Percentiles rank a stretch among this genome's conserved stretches.
These are phyloP conservation scores for Chalcis sispes DNA, from an alignment of 2,888 invertebrate species.

Conservation along the genomic window DNA sequence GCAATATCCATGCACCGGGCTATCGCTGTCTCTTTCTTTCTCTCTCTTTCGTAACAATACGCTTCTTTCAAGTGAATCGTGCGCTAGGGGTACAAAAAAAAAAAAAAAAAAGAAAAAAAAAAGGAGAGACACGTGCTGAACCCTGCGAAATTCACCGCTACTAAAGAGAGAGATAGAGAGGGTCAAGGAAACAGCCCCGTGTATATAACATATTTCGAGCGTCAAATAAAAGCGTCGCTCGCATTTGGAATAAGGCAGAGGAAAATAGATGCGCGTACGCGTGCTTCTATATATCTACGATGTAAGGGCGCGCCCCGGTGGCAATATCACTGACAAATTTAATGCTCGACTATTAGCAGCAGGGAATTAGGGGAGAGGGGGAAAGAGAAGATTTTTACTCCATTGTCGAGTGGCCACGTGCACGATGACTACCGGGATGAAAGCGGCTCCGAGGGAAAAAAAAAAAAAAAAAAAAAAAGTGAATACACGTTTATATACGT, in stretches of 20 bases:
- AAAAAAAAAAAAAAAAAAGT: too few relatives aligned
- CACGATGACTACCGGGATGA: constrained; percentile 62
- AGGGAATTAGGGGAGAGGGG: too few relatives aligned
- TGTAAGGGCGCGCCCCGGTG: constrained; percentile 60
- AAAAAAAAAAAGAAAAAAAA: too few relatives aligned
- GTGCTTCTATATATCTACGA: too few relatives aligned
- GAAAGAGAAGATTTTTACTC: constrained; percentile 60
- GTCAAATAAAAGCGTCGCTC: too few relatives aligned
- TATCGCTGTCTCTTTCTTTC: too few relatives aligned
- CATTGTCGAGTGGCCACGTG: constrained; percentile 73
- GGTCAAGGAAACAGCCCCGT: constrained; percentile 42
- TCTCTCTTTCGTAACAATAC: too few relatives aligned
- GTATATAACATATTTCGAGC: constrained; percentile 65
- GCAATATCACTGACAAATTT: constrained; percentile 75
- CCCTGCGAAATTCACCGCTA: constrained; percentile 25
- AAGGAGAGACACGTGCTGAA: background rate
- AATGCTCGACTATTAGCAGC: constrained; percentile 74
- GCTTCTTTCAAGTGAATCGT: too few relatives aligned
- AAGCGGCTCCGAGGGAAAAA: background rate
- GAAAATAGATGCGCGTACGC: constrained; percentile 12
- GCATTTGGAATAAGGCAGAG: constrained; percentile 58
- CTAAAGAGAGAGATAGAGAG: background rate
- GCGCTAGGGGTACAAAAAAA: too few relatives aligned
- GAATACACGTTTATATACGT: background rate
- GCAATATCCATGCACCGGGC: constrained; percentile 35